Conservation (phyloP, 1,140 invertebrate species). For the Trachymyrmex septentrionalis region DNA sequence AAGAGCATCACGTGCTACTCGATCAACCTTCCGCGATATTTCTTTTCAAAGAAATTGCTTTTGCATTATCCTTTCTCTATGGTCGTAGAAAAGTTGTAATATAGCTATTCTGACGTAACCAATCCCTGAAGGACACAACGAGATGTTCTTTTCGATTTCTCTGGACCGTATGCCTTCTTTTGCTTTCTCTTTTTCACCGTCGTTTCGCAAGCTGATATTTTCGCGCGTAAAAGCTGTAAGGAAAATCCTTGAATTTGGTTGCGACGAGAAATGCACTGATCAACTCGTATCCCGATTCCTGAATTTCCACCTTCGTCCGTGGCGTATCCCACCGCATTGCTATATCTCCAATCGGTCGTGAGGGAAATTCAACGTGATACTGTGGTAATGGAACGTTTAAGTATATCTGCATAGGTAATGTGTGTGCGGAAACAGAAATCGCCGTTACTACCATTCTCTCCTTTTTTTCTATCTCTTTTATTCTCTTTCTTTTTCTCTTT, state of each 20-base stretch:
- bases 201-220: neutral
- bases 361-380: conserved; percentile 38
- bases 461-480: neutral
- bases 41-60: conserved; percentile 58
- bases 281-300: conserved; percentile 12
- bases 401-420: conserved; percentile 46
- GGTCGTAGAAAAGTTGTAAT: conserved; percentile 31
- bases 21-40: conserved; percentile 47
- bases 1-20: conserved; percentile 21
- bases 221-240: neutral
- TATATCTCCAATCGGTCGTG: conserved; percentile 34
- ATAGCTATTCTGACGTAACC: conserved; percentile 26
- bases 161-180: neutral
- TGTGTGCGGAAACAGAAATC: conserved; percentile 18
- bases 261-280: conserved; percentile 1
- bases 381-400: conserved; percentile 31
- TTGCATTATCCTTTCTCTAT: conserved; percentile 45
- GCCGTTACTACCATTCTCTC: neutral
- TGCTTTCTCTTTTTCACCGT: neutral
- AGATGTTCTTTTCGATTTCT: conserved; percentile 1
- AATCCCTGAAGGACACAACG: conserved; percentile 18
- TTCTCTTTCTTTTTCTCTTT: no score
- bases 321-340: neutral
- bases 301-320: conserved; percentile 21
- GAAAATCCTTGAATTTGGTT: conserved; percentile 46